Conservation (phyloP, 2,888 invertebrate species). For the Yponomeuta malinellus region DNA sequence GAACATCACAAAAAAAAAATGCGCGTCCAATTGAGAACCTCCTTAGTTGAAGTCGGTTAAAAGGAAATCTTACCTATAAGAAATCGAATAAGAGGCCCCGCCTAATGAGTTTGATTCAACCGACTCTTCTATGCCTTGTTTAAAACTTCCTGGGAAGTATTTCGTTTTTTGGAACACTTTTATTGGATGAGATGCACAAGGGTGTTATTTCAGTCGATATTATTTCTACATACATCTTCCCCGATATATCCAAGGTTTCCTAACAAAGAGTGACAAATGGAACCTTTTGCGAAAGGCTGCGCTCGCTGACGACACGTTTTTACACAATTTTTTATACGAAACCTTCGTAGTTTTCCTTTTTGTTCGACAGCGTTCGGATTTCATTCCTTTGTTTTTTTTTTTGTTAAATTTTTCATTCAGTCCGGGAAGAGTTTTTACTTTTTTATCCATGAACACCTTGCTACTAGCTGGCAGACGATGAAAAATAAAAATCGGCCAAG, state of each 20-base stretch:
- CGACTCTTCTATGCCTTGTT: no score
- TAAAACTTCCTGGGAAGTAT: no score
- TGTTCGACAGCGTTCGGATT: not conserved
- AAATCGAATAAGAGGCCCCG: no score
- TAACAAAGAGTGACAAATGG: not conserved
- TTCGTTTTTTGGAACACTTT: no score
- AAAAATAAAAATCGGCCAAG: not conserved
- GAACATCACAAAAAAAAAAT: no score
- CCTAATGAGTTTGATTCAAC: no score
- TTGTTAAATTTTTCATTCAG: not conserved
- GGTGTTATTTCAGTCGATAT: not conserved
- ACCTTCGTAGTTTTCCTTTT: not conserved
- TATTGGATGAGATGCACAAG: not conserved
- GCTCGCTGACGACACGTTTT: constrained; percentile 4
- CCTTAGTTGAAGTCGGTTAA: no score
- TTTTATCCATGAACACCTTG: not conserved
- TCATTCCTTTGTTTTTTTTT: not conserved
- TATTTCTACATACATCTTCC: not conserved
- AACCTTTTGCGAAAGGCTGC: not conserved
- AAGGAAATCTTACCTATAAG: no score
- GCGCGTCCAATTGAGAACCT: no score
- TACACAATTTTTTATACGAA: constrained; percentile 1
- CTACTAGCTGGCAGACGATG: not conserved
- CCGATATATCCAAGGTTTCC: not conserved
- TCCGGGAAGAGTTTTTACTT: not conserved